A percentile compares a stretch with the other conserved stretches of the same genome.
Conservation (phyloP, 2,797 vertebrate species). For the Cyprinella venusta region DNA sequence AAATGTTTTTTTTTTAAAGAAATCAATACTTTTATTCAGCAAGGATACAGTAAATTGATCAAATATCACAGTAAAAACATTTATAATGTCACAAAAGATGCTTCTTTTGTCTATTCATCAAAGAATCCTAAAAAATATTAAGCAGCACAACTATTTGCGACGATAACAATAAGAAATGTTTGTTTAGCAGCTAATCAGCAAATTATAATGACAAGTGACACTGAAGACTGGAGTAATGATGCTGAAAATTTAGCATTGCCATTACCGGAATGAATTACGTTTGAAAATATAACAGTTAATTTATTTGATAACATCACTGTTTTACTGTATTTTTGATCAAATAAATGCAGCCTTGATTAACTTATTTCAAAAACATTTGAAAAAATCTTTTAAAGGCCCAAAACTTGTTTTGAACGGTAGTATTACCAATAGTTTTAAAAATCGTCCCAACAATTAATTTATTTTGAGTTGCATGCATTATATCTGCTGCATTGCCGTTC, state of each 20-base stretch:
- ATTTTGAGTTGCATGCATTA: neutral
- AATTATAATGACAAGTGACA: neutral
- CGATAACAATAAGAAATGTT: neutral
- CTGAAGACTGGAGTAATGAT: neutral
- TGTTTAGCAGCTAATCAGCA: neutral
- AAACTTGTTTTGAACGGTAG: neutral
- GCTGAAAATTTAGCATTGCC: neutral
- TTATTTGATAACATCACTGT: neutral
- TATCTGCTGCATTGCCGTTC: conserved; percentile 15
- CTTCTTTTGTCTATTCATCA: too few species aligned
- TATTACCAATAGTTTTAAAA: neutral
- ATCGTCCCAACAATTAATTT: neutral
- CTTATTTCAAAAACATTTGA: neutral
- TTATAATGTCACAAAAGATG: too few species aligned
- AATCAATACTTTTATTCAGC: neutral
- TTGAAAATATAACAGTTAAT: neutral
- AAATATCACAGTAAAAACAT: too few species aligned
- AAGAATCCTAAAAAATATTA: neutral
- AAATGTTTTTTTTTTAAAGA: neutral
- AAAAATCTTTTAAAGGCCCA: neutral
- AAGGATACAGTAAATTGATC: neutral
- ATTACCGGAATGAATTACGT: neutral
- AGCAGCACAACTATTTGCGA: neutral
- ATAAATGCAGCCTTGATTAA: neutral
- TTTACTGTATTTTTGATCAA: neutral